phyloP scores from a whole-genome alignment of 2,888 invertebrate genomes.

The Orgyia antiqua region DNA sequence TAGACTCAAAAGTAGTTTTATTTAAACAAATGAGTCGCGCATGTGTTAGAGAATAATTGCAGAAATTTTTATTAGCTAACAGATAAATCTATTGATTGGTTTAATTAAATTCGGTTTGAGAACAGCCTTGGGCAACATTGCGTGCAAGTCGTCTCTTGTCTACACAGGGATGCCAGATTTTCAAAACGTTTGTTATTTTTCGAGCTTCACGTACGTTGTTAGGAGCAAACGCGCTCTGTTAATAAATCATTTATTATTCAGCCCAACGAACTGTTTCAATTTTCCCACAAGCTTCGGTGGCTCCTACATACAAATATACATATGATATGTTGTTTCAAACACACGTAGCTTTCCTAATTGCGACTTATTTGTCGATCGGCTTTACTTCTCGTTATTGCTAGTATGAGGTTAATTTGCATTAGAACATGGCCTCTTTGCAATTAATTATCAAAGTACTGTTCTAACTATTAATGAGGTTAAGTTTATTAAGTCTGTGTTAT shows the following conservation, averaged over 20 bases:
- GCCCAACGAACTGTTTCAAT: conserved; percentile 73
- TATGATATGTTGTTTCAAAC: conserved; percentile 33
- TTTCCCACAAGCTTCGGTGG: conserved; percentile 61
- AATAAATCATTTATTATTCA: conserved; percentile 78
- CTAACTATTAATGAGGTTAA: no score
- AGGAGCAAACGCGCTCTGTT: conserved; percentile 72
- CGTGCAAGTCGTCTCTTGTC: conserved; percentile 31
- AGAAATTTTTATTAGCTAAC: no score
- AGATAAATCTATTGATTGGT: no score
- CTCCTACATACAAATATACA: conserved; percentile 32
- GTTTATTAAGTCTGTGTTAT: no score
- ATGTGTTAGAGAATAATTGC: no score
- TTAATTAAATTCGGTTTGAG: not conserved
- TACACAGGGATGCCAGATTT: conserved; percentile 52
- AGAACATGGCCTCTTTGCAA: not conserved
- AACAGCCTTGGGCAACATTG: conserved; percentile 36
- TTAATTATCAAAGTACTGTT: no score
- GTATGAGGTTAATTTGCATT: not conserved
- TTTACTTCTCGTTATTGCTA: conserved; percentile 2
- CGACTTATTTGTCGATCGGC: conserved; percentile 13
- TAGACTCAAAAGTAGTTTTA: no score
- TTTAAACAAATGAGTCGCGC: no score
- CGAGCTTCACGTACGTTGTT: conserved; percentile 57
- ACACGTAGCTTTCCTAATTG: conserved; percentile 31
- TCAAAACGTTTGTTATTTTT: conserved; percentile 73